These are phyloP conservation scores for Anthoptus insignis DNA, from an alignment of 2,888 invertebrate genomes.

Conservation along the genomic window DNA sequence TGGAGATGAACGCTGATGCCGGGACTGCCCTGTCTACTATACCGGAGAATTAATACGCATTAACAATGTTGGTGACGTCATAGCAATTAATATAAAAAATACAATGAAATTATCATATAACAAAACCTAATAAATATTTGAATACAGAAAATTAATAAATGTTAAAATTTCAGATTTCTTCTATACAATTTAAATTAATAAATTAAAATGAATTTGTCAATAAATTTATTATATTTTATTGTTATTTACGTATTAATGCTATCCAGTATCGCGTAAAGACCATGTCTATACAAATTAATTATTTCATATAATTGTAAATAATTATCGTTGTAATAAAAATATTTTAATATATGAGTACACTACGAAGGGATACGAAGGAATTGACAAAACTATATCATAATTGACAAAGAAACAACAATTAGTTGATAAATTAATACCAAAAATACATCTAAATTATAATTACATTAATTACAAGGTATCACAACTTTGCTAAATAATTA, in stretches of 20 bases:
- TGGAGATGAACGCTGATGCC: constrained; percentile 31
- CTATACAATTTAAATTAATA: background rate
- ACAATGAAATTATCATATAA: too few relatives aligned
- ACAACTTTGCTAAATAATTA: constrained; percentile 32
- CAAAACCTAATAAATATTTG: background rate
- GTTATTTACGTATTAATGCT: background rate
- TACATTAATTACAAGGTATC: constrained; percentile 33
- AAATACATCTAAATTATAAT: constrained; percentile 30
- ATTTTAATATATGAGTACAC: constrained; percentile 35
- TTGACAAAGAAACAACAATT: constrained; percentile 53
- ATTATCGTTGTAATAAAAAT: constrained; percentile 20
- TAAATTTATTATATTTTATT: too few relatives aligned
- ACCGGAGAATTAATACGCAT: background rate
- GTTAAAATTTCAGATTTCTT: too few relatives aligned
- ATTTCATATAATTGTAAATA: constrained; percentile 38
- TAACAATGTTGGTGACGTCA: constrained; percentile 10
- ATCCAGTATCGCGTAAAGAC: background rate
- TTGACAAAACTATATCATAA: constrained; percentile 55
- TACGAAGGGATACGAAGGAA: constrained; percentile 42
- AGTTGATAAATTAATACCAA: constrained; percentile 45
- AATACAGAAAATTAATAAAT: too few relatives aligned
- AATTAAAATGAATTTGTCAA: background rate
- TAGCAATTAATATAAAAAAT: too few relatives aligned
- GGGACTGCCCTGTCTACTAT: constrained; percentile 7
- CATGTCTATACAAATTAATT: constrained; percentile 7